These are phyloP conservation scores for Andrena haemorrhoa DNA, from an alignment of 2,888 invertebrate species.

Conservation along the genomic window DNA sequence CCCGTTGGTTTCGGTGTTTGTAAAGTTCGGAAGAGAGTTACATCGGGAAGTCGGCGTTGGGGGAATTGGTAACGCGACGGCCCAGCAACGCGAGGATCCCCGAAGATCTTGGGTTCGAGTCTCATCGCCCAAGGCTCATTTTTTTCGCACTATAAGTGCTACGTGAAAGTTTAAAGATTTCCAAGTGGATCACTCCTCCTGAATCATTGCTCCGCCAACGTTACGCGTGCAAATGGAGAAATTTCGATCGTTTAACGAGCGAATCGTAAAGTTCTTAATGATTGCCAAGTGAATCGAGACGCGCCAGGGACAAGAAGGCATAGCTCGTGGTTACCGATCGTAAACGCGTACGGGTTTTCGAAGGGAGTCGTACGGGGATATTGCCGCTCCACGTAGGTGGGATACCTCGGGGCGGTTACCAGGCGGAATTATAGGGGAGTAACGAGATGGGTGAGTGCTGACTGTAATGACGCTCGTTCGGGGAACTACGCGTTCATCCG, in stretches of 20 bases:
- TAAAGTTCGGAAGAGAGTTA: too few species aligned
- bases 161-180: too few species aligned
- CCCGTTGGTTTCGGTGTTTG: too few species aligned
- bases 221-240: too few species aligned
- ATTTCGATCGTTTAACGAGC: background rate
- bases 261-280: background rate
- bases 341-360: constrained; percentile 50
- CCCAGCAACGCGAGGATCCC: too few species aligned
- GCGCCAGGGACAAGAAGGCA: background rate
- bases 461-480: constrained; percentile 39
- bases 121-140: too few species aligned
- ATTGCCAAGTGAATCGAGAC: background rate
- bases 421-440: constrained; percentile 39
- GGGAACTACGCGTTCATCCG: constrained; percentile 33
- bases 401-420: constrained; percentile 28
- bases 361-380: constrained; percentile 15
- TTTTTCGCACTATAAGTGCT: too few species aligned
- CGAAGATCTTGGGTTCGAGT: too few species aligned
- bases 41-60: too few species aligned
- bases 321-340: constrained; percentile 22
- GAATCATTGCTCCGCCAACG: too few species aligned
- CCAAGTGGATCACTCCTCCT: too few species aligned
- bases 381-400: constrained; percentile 19
- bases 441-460: constrained; percentile 22
- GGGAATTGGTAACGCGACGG: too few species aligned